Percentiles rank a stretch among this genome's conserved stretches.
Evolutionary conservation across 1,140 invertebrate species (phyloP).

Genomic region (Atta colombica): DNA sequence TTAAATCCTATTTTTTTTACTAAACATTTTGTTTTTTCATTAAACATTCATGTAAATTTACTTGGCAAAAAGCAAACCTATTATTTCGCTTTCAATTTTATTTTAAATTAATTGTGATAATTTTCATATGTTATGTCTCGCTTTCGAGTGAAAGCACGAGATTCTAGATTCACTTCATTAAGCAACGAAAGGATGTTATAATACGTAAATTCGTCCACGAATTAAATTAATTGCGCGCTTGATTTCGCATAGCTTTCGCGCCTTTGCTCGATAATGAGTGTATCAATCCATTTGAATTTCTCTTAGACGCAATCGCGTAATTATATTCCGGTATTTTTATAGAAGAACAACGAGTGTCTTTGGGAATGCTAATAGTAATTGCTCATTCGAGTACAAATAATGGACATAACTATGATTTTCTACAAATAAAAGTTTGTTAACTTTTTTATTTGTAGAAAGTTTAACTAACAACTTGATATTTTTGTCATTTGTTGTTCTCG

Average conservation of each 20-base stretch:
- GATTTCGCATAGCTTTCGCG: neutral
- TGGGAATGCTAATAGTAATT: conserved; percentile 1
- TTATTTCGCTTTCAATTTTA: neutral
- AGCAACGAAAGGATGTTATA: conserved; percentile 9
- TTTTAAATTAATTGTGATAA: conserved; percentile 29
- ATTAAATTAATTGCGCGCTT: conserved; percentile 37
- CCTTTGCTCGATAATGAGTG: neutral
- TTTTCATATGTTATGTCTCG: neutral
- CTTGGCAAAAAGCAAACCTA: neutral
- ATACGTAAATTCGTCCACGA: conserved; percentile 14
- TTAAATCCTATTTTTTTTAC: neutral
- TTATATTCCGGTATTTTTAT: conserved; percentile 11
- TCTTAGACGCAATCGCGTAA: neutral
- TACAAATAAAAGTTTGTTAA: neutral
- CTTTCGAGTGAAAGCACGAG: neutral
- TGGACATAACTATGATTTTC: neutral
- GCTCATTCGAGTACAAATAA: neutral
- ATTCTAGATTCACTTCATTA: conserved; percentile 10
- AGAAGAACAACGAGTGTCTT: neutral
- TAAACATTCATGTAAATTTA: neutral
- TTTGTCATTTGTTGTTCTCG: neutral
- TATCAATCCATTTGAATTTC: conserved; percentile 33
- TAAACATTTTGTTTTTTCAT: neutral
- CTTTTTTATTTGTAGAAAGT: neutral
- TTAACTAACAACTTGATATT: conserved; percentile 19